Evolutionary conservation across 2,888 invertebrate species (phyloP), one percentile per base, ranked within the genome.

Genomic region (Ophion costatus): DNA sequence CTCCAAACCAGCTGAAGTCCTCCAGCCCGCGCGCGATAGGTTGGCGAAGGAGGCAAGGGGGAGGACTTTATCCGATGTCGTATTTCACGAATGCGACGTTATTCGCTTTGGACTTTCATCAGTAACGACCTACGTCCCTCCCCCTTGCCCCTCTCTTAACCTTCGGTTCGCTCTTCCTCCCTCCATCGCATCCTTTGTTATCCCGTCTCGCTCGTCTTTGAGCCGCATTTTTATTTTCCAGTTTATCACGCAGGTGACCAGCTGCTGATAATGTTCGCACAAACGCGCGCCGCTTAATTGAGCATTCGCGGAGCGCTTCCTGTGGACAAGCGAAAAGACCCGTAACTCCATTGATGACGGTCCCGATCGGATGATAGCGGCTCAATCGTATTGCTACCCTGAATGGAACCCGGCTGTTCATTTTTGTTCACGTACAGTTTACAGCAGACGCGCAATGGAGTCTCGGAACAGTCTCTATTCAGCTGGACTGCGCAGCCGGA

Each of bases 101-200:
- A 85, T 82, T 82, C 66, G 82, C 71, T 71, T 82, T 76, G 82
- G 66, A 84, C 74, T 82, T 85, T 75, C 76, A 82, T 85, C 79
- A 82, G 80, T 80, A 85, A 85, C 71, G 82, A 79, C 64, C 82
- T 66, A 61, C 59, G 59, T 20, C 42, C 66, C 45, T 24, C 1
- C 51, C 42, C 74, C 42, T 59, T 17, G 42, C 11, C n/a, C 11
- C 38, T 74, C 61, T 63, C 14, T 38, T 20, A 5, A 2, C 38
- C 67, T 69, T 63, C 11, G 29, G 20, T 42, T n/a, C 24, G 67
- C 45, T 17, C 51, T 33, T 51, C 24, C 33, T 22, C 38, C 38
- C 24, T 11, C 14, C 51, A n/a, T 42, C 56, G 17, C 45, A 57
- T 38, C 14, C 67, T 59, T 56, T 63, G 38, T 73, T 14, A 24